phyloP scores from a whole-genome alignment of 2,888 invertebrate genomes.

The Cosmia pyralina region DNA sequence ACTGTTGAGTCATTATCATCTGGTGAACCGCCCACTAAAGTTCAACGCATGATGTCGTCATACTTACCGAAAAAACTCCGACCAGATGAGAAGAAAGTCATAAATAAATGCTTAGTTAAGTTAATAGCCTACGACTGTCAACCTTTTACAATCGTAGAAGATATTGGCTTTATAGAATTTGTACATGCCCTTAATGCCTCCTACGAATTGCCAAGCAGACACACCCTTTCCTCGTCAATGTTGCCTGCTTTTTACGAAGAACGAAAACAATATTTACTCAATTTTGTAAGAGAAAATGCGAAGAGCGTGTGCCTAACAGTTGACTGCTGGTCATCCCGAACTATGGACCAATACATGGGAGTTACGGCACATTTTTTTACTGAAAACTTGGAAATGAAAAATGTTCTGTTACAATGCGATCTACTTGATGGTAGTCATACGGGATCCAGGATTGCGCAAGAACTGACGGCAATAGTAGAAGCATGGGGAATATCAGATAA shows the following conservation, averaged over 20 bases:
- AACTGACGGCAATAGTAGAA: slow-evolving; percentile 24
- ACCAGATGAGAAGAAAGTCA: slow-evolving; percentile 34
- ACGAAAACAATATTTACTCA: background rate
- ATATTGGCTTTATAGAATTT: slow-evolving; percentile 41
- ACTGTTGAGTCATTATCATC: too few relatives aligned
- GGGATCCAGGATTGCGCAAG: slow-evolving; percentile 17
- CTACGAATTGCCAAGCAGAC: slow-evolving; percentile 36
- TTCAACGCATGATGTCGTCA: background rate
- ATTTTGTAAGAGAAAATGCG: background rate
- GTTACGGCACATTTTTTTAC: slow-evolving; percentile 1
- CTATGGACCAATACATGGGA: background rate
- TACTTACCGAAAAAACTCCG: slow-evolving; percentile 10
- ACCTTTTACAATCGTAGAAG: slow-evolving; percentile 29
- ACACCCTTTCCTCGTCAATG: slow-evolving; percentile 32
- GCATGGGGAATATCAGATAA: slow-evolving; percentile 13
- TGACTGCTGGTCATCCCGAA: slow-evolving; percentile 2
- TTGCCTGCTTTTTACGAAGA: slow-evolving; percentile 26
- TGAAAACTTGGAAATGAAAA: slow-evolving; percentile 11
- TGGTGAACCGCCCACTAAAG: slow-evolving; percentile 1
- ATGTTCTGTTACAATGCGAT: slow-evolving; percentile 28
- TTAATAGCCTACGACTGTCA: slow-evolving; percentile 33
- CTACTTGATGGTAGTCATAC: slow-evolving; percentile 34
- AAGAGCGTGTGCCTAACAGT: background rate
- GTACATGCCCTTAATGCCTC: slow-evolving; percentile 36
- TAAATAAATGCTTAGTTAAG: slow-evolving; percentile 32